Evolutionary conservation across 2,888 invertebrate species (phyloP).

Genomic region (Tetragnatha montana): DNA sequence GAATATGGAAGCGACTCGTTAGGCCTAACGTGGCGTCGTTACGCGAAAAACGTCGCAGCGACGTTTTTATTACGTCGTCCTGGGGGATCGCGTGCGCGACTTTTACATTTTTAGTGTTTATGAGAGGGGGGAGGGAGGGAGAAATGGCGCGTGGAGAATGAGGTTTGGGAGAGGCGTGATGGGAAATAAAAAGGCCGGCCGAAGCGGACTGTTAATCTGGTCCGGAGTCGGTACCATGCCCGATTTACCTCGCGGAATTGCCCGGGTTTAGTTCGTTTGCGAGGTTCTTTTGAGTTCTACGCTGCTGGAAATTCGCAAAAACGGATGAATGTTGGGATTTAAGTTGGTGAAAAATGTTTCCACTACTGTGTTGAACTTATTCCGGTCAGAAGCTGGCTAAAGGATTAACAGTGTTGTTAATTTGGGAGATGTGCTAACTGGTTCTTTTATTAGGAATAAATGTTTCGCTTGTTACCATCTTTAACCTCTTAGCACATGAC

Average conservation of each 20-base stretch:
- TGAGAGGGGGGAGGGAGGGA: not conserved
- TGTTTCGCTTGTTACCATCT: no score
- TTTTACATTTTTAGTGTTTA: not conserved
- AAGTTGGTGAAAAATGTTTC: no score
- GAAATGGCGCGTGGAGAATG: not conserved
- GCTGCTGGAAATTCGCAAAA: no score
- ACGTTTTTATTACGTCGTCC: conserved; percentile 63
- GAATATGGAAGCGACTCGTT: conserved; percentile 66
- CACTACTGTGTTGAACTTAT: no score
- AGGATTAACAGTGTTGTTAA: no score
- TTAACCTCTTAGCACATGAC: no score
- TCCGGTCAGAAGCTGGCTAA: no score
- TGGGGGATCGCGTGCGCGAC: not conserved
- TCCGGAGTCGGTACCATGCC: not conserved
- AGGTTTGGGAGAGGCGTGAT: not conserved
- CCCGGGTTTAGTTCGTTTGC: not conserved
- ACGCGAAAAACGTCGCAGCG: conserved; percentile 30
- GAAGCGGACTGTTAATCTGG: not conserved
- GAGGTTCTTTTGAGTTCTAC: not conserved
- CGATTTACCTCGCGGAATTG: not conserved
- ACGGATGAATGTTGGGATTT: no score
- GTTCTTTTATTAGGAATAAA: no score
- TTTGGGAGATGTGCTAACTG: no score
- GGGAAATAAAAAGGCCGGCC: not conserved
- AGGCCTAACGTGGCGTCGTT: conserved; percentile 51